These are phyloP conservation scores for Helobdella robusta DNA, from an alignment of 2,888 invertebrate genomes.

Conservation along the genomic window DNA sequence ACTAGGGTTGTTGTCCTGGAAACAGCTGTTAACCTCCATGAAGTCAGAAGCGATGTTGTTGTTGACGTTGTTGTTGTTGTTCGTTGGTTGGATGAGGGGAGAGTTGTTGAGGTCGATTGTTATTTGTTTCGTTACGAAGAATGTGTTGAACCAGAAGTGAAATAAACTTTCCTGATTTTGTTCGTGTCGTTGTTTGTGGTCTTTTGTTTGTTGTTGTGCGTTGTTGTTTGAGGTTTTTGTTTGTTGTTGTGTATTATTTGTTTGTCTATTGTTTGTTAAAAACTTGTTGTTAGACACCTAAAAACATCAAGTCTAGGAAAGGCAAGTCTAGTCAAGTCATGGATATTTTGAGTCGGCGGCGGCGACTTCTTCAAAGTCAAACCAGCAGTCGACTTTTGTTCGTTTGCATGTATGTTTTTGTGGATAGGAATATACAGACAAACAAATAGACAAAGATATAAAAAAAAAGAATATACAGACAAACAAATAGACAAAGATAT, in stretches of 20 bases:
- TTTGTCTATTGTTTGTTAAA: neutral
- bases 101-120: slow-evolving; percentile 12
- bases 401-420: too few species aligned
- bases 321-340: too few species aligned
- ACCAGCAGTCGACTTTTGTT: too few species aligned
- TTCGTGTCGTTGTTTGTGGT: neutral
- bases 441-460: too few species aligned
- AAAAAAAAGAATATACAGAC: too few species aligned
- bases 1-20: neutral
- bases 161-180: slow-evolving; percentile 67
- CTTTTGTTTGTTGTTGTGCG: neutral
- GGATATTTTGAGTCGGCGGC: neutral
- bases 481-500: too few species aligned
- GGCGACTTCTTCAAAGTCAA: too few species aligned
- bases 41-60: neutral
- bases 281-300: neutral
- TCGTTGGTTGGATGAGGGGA: neutral
- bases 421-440: too few species aligned
- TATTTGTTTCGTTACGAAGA: slow-evolving; percentile 60
- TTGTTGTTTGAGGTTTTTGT: too few species aligned
- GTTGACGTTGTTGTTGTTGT: slow-evolving; percentile 2
- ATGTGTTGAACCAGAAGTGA: slow-evolving; percentile 98
- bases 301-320: too few species aligned
- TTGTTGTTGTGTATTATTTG: neutral
- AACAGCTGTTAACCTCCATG: neutral